Conservation (phyloP, 2,888 invertebrate genomes). For the Amiota mariae region DNA sequence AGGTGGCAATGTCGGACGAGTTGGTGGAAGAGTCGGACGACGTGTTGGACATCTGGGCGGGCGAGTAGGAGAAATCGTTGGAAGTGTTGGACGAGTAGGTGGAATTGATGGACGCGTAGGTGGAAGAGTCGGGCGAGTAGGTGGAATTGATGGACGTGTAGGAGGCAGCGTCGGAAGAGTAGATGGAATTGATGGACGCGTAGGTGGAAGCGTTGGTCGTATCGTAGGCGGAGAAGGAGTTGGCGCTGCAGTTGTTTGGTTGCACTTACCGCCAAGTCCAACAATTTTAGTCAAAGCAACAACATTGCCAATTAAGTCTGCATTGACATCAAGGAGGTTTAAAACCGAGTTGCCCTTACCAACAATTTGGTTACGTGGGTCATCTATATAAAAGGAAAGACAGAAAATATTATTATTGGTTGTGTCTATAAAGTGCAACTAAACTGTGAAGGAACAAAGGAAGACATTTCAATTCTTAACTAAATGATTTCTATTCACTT, state of each 20-base stretch:
- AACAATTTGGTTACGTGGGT: conserved; percentile 38
- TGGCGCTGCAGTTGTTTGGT: conserved; percentile 12
- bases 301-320: conserved; percentile 35
- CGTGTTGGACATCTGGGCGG: too few species aligned
- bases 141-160: not conserved
- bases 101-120: not conserved
- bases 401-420: too few species aligned
- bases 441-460: too few species aligned
- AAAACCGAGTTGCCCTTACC: conserved; percentile 48
- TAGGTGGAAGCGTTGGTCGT: not conserved
- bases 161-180: too few species aligned
- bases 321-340: conserved; percentile 44
- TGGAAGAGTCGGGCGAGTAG: not conserved
- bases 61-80: too few species aligned
- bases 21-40: too few species aligned
- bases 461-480: too few species aligned
- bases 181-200: too few species aligned
- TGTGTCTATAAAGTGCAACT: too few species aligned
- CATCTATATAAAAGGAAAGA: conserved; percentile 34
- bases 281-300: conserved; percentile 42
- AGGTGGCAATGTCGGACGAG: too few species aligned
- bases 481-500: not conserved
- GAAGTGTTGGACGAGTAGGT: too few species aligned
- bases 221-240: conserved; percentile 6
- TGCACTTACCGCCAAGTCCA: conserved; percentile 47